phyloP scores from a whole-genome alignment of 2,797 vertebrate species.

The Cygnus olor region DNA sequence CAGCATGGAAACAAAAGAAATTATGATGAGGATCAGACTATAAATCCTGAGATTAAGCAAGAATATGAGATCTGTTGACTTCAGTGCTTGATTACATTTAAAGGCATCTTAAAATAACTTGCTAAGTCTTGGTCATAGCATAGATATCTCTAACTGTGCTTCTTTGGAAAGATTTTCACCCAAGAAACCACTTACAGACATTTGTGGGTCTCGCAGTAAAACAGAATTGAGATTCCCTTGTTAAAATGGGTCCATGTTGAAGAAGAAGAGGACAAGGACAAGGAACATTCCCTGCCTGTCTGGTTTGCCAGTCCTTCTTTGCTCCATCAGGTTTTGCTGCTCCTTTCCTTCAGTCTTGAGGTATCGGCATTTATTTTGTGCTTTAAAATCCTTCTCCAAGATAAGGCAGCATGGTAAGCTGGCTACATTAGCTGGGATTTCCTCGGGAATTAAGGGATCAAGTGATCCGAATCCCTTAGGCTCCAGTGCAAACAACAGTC shows the following conservation, averaged over 20 bases:
- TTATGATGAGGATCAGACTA: background rate
- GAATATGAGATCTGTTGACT: background rate
- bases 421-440: conserved; percentile 34
- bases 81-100: background rate
- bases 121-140: background rate
- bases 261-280: background rate
- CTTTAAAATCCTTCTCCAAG: background rate
- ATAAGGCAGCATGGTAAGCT: background rate
- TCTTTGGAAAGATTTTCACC: background rate
- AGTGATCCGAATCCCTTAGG: background rate
- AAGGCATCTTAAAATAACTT: background rate
- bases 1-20: background rate
- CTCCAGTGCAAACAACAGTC: background rate
- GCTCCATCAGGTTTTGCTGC: background rate
- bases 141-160: background rate
- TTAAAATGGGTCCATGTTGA: background rate
- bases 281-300: background rate
- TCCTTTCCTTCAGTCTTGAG: background rate
- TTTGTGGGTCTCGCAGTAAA: background rate
- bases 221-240: background rate
- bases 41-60: background rate
- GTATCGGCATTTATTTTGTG: background rate
- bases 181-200: background rate
- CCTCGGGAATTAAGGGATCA: conserved; percentile 33
- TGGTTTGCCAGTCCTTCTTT: background rate